Evolutionary conservation across 2,888 invertebrate genomes (phyloP).

Genomic region (Aleiodes testaceus): DNA sequence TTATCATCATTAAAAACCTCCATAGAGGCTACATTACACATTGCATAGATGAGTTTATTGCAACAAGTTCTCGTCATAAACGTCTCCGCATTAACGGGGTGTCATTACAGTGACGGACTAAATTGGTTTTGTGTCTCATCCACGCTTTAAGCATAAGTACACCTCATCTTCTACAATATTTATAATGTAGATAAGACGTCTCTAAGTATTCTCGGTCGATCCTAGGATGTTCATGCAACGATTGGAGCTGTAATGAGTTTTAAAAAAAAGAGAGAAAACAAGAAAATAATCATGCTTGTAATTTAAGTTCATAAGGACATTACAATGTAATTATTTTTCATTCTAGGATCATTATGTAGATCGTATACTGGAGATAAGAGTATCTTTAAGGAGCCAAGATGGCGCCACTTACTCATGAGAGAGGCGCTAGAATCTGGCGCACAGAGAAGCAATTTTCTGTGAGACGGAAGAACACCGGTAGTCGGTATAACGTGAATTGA

Average conservation of each 20-base stretch:
- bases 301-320: background rate
- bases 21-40: background rate
- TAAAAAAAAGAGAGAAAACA: background rate
- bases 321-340: conserved; percentile 1
- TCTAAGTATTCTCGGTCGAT: background rate
- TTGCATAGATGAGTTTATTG: conserved; percentile 38
- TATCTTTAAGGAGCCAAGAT: background rate
- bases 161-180: conserved; percentile 38
- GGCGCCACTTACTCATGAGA: conserved; percentile 63
- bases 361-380: background rate
- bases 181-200: conserved; percentile 5
- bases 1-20: conserved; percentile 9
- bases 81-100: conserved; percentile 45
- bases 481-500: conserved; percentile 67
- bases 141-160: conserved; percentile 40
- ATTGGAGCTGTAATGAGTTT: conserved; percentile 53
- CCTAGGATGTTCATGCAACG: conserved; percentile 50
- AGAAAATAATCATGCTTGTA: background rate
- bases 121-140: conserved; percentile 41
- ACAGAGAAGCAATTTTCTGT: conserved; percentile 65
- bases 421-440: conserved; percentile 62
- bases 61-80: conserved; percentile 44
- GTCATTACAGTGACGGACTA: conserved; percentile 42
- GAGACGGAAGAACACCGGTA: conserved; percentile 60
- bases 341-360: background rate